Base-by-base conservation (phyloP, 2,888 invertebrate species). In the Ptychoptera albimana region DNA sequence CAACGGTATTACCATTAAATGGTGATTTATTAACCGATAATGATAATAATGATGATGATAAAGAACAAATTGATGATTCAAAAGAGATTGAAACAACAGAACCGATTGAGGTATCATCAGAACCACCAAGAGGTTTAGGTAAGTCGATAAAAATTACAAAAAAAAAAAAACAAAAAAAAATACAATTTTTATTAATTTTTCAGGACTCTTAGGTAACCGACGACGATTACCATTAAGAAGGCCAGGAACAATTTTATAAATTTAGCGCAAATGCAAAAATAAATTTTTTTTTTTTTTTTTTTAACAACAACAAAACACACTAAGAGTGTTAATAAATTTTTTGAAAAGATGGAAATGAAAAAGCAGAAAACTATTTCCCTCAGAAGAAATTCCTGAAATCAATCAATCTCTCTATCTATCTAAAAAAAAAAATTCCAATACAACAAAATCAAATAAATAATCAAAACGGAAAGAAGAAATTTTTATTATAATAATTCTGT, bases 191-290 rank as follows among this genome's bases (percentile, higher is more conserved):
- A 12, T 35, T n/a, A n/a, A n/a, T n/a, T n/a, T 38, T 39, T 31
- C 34, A 47, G 79, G 82, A 35, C 68, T 84, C 31, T 66, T 84
- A 40, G 80, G 81, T 2, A 75, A 80, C 39, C 69, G 84, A 52
- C 71, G 77, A 56, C 75, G 82, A 58, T 69, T 82, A 54, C 73
- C 75, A 29, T 59, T 69, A 35, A 64, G 75, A 58, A 71, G 72
- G 51, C 75, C 74, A 2, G 74, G 72, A 51, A 71, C 71, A 47
- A 61, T 68, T 44, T 23, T 23, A 23, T 23, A 23, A 23, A 23
- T 23, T 23, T 5, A 23, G n/a, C n/a, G n/a, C n/a, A n/a, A n/a
- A n/a, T n/a, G n/a, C n/a, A n/a, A n/a, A n/a, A n/a, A n/a, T n/a
- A n/a, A n/a, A n/a, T n/a, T n/a, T n/a, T n/a, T n/a, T n/a, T n/a